Base-by-base conservation (phyloP, 2,113 vertebrate genomes). In the Gymnocephalus cernua region DNA sequence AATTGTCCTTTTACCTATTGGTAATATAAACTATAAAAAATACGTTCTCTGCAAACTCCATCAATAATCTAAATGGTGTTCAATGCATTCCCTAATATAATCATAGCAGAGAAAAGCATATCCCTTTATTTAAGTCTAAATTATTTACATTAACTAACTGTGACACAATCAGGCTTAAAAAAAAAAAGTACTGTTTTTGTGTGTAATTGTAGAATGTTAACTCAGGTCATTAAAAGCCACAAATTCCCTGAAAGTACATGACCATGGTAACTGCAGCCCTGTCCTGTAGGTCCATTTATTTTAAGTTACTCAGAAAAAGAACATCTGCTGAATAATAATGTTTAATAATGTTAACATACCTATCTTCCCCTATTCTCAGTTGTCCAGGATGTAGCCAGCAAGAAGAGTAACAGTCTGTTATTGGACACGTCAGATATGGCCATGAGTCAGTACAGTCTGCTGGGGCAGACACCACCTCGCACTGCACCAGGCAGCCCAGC, bases 361-460 rank as follows among this genome's bases (percentile, higher is more conserved):
- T 61, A 6, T 51, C 41, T 29, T n/a, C 5, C 5, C 11, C 14
- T 67, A 38, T 74, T 68, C 68, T 48, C 85, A 93, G 92, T 69
- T 69, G n/a, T 93, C 68, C 77, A 85, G 29, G 89, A 93, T 15
- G 85, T 86, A 48, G 79, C 74, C 38, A 76, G 74, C 44, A 84
- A 78, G 75, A 89, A 75, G 44, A 91, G 29, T 76, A 89, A 69
- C 70, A 83, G 75, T 44, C 61, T 83, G 3, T 41, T 80, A 15
- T 4, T 92, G 81, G 88, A 91, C 83, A 83, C 69, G 4, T 82
- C 89, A 1, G 90, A 91, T n/a, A 64, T 93, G 54, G 72, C 83
- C 73, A 69, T 90, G 0, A 93, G 89, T 80, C 84, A 90, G 86
- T 93, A 89, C 88, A 93, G 90, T 27, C 88, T 93, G 32, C 10